phyloP scores from a whole-genome alignment of 2,797 vertebrate genomes.

The Lagorchestes hirsutus region DNA sequence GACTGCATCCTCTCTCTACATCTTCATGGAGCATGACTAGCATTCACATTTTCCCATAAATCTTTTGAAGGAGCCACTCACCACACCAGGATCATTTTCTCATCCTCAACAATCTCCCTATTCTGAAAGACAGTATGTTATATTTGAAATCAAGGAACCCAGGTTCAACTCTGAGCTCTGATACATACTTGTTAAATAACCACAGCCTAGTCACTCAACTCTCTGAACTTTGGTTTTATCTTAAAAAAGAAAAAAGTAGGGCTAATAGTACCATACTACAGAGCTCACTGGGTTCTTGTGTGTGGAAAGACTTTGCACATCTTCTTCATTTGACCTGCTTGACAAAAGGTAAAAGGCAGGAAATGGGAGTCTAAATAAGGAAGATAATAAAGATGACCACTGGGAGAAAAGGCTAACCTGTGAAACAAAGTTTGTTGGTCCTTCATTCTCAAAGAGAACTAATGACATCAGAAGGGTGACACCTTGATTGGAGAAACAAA shows the following conservation, averaged over 20 bases:
- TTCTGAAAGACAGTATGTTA: not conserved
- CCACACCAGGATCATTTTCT: not conserved
- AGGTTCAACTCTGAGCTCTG: conserved; percentile 29
- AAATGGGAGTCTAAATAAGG: not conserved
- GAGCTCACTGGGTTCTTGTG: conserved; percentile 48
- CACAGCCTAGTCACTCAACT: conserved; percentile 70
- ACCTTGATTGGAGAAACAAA: not conserved
- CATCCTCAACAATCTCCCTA: not conserved
- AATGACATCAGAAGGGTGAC: not conserved
- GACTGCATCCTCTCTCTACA: not conserved
- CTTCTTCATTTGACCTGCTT: not conserved
- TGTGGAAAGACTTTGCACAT: not conserved
- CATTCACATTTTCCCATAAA: not conserved
- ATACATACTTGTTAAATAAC: conserved; percentile 70
- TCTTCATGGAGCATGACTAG: not conserved
- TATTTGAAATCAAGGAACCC: not conserved
- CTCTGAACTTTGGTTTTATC: conserved; percentile 71
- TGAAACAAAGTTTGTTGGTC: not conserved
- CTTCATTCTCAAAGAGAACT: not conserved
- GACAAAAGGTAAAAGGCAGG: not conserved
- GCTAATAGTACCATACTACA: conserved; percentile 68
- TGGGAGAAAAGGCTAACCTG: not conserved
- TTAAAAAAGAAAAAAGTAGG: conserved; percentile 66
- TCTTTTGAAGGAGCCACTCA: not conserved
- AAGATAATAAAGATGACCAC: not conserved